Evolutionary conservation across 2,113 vertebrate genomes (phyloP), one percentile per base, ranked within the genome.

Genomic region (Forbesichthys papilliferus): DNA sequence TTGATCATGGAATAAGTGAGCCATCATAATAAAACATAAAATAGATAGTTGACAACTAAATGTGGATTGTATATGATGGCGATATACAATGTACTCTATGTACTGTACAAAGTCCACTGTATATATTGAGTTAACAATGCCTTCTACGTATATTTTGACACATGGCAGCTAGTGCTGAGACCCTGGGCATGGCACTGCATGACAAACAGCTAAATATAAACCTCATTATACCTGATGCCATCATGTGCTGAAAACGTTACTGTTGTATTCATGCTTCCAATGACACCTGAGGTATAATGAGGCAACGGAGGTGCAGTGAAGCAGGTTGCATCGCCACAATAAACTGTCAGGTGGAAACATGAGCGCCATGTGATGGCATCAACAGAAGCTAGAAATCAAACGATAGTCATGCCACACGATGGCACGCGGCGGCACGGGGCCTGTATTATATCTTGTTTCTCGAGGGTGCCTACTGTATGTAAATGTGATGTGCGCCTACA

Each of bases 151-250:
- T 86, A 71, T 86, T 87, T 87, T 90, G 85, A 87, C 79, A 86
- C 75, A 83, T 63, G 75, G 85, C 51, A 58, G 75, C 79, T 71
- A 34, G 61, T 75, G 54, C 49, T 80, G 68, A 79, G 87, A 88
- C 73, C 67, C 79, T 33, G 63, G 70, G 66, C 53, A 18, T 79
- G 69, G 68, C 67, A 48, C 79, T 79, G 73, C 78, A 80, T 66
- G 79, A 77, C 68, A 69, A 77, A 64, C 16, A 74, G 77, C 81
- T 84, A 90, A 88, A 88, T 82, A 88, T 87, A 89, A 84, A 81
- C 83, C 80, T 89, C 75, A 82, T 89, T 88, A 89, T 87, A 68
- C 64, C 56, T 67, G 73, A 72, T 72, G 71, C 72, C 64, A 72
- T 71, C 36, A 64, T 51, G 46, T 51, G 61, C 47, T 13, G 47